Percentiles rank a stretch among this genome's conserved stretches.
Conservation (phyloP, 2,888 invertebrate species). For the Drosophila atripex region DNA sequence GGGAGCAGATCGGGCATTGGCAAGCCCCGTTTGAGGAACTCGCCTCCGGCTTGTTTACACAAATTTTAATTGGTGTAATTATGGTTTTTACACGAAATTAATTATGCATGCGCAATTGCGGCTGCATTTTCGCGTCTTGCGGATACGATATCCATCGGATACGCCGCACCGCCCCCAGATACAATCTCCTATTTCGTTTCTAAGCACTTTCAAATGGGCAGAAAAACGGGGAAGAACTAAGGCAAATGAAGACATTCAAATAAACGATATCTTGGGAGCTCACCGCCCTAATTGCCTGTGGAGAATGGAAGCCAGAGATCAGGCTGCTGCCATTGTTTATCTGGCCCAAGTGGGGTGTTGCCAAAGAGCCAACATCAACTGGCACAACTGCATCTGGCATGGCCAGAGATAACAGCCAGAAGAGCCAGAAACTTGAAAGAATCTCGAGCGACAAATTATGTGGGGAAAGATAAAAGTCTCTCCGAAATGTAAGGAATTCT, state of each 20-base stretch:
- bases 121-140: constrained; percentile 42
- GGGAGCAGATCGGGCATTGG: constrained; percentile 20
- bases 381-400: constrained; percentile 38
- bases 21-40: constrained; percentile 9
- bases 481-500: constrained; percentile 13
- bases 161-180: background rate
- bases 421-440: background rate
- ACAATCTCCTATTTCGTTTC: constrained; percentile 20
- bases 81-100: constrained; percentile 75
- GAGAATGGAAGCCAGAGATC: background rate
- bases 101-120: constrained; percentile 66
- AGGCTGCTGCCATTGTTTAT: background rate
- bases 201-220: constrained; percentile 21
- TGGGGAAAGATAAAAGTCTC: constrained; percentile 27
- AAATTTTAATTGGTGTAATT: constrained; percentile 75
- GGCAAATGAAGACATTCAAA: constrained; percentile 2
- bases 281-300: constrained; percentile 40
- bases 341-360: constrained; percentile 49
- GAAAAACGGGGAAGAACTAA: background rate
- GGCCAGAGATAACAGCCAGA: constrained; percentile 46
- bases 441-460: constrained; percentile 1
- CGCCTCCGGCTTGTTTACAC: constrained; percentile 65
- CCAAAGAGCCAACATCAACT: constrained; percentile 28
- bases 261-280: constrained; percentile 26
- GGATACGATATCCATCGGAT: constrained; percentile 9